A percentile compares a stretch with the other conserved stretches of the same genome.
phyloP scores from a whole-genome alignment of 2,888 invertebrate species.

The Hypsopygia costalis region DNA sequence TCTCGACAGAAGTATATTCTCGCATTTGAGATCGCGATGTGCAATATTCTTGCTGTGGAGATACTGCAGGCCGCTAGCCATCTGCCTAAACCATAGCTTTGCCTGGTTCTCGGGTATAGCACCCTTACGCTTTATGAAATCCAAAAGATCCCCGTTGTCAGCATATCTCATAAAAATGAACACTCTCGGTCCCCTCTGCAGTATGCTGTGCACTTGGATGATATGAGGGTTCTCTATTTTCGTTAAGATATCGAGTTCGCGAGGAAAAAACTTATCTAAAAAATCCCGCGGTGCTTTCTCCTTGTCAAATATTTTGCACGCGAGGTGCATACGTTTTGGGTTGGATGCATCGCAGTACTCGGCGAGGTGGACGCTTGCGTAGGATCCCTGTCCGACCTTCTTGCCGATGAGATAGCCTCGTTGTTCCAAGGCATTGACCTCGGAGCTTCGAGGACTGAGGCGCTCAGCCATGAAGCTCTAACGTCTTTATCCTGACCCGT shows the following conservation, averaged over 20 bases:
- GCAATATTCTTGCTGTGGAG: slow-evolving; percentile 92
- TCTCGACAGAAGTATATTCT: slow-evolving; percentile 92
- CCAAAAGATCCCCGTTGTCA: slow-evolving; percentile 93
- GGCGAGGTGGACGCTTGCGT: slow-evolving; percentile 94
- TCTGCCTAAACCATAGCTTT: slow-evolving; percentile 92
- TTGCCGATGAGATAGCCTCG: slow-evolving; percentile 91
- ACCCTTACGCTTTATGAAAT: slow-evolving; percentile 89
- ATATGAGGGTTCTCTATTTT: slow-evolving; percentile 95
- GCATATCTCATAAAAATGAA: slow-evolving; percentile 96
- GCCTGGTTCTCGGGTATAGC: slow-evolving; percentile 89
- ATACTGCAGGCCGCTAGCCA: slow-evolving; percentile 91
- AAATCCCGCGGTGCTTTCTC: slow-evolving; percentile 94
- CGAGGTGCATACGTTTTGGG: slow-evolving; percentile 87
- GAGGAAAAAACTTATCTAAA: slow-evolving; percentile 94
- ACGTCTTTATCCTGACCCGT: slow-evolving; percentile 77
- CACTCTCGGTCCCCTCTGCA: slow-evolving; percentile 90
- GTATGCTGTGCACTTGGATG: slow-evolving; percentile 92
- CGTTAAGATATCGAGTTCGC: slow-evolving; percentile 94
- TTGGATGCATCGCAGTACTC: slow-evolving; percentile 87
- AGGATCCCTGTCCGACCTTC: slow-evolving; percentile 95
- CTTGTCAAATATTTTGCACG: slow-evolving; percentile 95
- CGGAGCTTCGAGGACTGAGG: slow-evolving; percentile 89
- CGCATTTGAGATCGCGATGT: slow-evolving; percentile 96
- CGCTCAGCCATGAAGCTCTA: slow-evolving; percentile 85
- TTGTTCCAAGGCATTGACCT: slow-evolving; percentile 91